Evolutionary conservation across 2,888 invertebrate genomes (phyloP), one percentile per base, ranked within the genome.

Genomic region (Erannis defoliaria): DNA sequence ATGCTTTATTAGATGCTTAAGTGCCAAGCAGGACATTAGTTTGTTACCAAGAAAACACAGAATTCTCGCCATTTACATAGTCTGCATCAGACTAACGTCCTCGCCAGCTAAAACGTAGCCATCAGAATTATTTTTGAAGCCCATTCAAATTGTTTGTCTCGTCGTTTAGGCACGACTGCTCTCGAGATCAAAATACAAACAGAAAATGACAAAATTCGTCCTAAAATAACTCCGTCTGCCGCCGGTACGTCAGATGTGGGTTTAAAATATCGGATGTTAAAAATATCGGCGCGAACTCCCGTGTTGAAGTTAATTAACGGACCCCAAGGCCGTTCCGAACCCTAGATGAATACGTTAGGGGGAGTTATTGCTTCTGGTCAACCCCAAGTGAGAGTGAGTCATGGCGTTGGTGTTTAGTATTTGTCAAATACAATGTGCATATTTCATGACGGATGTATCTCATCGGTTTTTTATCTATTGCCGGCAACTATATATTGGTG

Each of bases 271-370:
- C 45, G 9, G 21, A 50, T 21, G 45, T 35, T 51, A 55, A 56
- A 62, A 51, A 53, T 56, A 62, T 50, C 50, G 10, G 5, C 50
- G 50, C 16, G 43, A 19, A 29, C 18, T 50, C 33, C 72, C 50
- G 71, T 70, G 72, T 78, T 84, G 82, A 83, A 83, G 71, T 78
- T 85, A 83, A 84, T 84, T 81, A 80, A 43, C 61, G 73, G 74
- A 71, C 77, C 78, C 80, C 78, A 84, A 83, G 82, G 81, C 73
- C 77, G 70, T 55, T 53, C 49, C 37, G 57, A 68, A 75, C 77
- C 75, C 67, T 68, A 67, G 69, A 70, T 62, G 67, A 69, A 74
- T 73, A 77, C 76, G 73, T 73, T 68, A 84, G 85, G 82, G 77
- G 77, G 65, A 73, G 72, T 74, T 80, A 77, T 78, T 81, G 76